phyloP scores from a whole-genome alignment of 2,797 vertebrate species.

The Parambassis ranga region DNA sequence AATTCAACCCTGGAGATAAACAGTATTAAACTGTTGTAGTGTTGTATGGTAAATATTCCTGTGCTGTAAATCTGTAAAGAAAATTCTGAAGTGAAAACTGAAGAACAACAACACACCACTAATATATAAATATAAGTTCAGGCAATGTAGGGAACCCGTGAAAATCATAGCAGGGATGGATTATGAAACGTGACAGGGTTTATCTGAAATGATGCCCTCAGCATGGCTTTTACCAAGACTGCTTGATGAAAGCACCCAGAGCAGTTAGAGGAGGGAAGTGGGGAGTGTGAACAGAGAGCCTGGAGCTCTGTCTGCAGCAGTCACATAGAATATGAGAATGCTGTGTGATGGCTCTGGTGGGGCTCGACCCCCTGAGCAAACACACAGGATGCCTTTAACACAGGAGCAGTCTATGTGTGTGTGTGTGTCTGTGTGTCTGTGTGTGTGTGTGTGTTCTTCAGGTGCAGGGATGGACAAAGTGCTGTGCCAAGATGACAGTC shows the following conservation, averaged over 20 bases:
- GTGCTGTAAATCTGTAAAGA: neutral
- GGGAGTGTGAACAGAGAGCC: constrained; percentile 59
- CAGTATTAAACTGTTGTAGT: neutral
- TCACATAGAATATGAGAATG: constrained; percentile 71
- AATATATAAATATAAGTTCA: neutral
- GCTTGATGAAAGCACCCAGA: constrained; percentile 4
- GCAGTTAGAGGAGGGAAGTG: constrained; percentile 13
- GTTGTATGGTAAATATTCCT: neutral
- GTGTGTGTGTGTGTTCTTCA: neutral
- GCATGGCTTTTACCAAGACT: constrained; percentile 9
- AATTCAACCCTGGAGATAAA: neutral
- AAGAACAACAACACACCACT: neutral
- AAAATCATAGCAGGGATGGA: neutral
- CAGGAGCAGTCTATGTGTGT: constrained; percentile 3
- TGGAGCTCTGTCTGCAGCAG: constrained; percentile 65
- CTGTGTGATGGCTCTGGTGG: constrained; percentile 61
- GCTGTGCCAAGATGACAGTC: constrained; percentile 11
- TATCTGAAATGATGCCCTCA: neutral
- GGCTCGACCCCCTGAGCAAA: constrained; percentile 47
- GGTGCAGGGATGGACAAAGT: constrained; percentile 38
- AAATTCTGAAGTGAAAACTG: neutral
- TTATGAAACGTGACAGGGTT: constrained; percentile 20
- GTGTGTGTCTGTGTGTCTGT: constrained; percentile 12
- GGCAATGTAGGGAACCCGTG: neutral
- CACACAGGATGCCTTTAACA: constrained; percentile 30